These are phyloP conservation scores for Cyrtodaria siliqua DNA, from an alignment of 2,888 invertebrate species.

Conservation along the genomic window DNA sequence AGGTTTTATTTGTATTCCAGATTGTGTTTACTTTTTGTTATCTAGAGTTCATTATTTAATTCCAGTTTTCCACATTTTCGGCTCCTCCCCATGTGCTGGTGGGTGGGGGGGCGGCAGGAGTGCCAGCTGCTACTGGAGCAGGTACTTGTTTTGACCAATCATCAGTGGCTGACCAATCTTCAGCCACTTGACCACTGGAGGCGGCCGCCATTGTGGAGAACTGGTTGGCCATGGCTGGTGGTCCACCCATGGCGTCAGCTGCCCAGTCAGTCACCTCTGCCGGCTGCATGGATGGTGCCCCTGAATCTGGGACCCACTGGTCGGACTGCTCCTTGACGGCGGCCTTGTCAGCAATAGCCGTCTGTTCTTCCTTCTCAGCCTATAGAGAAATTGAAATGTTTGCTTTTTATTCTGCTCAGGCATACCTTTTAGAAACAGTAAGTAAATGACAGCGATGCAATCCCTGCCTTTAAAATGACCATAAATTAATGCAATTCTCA, in stretches of 20 bases:
- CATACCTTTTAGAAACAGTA: no score
- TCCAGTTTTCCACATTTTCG: conserved; percentile 77
- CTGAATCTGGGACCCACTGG: conserved; percentile 72
- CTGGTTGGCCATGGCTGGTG: conserved; percentile 63
- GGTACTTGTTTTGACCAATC: conserved; percentile 76
- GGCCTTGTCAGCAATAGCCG: conserved; percentile 78
- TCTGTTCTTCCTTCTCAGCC: conserved; percentile 97
- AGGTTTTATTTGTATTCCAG: no score
- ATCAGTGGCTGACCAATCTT: conserved; percentile 75
- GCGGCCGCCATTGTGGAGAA: conserved; percentile 51
- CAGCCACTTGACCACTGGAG: conserved; percentile 45
- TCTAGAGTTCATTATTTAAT: conserved; percentile 30
- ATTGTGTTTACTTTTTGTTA: no score
- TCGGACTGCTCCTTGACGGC: conserved; percentile 74
- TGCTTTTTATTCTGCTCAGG: no score
- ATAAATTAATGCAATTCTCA: no score
- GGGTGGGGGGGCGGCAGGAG: conserved; percentile 48
- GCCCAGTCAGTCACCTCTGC: conserved; percentile 83
- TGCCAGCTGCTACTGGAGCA: conserved; percentile 44
- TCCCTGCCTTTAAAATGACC: no score
- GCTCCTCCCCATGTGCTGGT: conserved; percentile 77
- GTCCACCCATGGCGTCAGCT: conserved; percentile 73
- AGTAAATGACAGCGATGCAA: no score
- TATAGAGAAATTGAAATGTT: no score
- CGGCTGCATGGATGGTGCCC: conserved; percentile 42